Evolutionary conservation across 2,113 vertebrate species (phyloP), one percentile per base, ranked within the genome.

Genomic region (Gambusia holbrooki): DNA sequence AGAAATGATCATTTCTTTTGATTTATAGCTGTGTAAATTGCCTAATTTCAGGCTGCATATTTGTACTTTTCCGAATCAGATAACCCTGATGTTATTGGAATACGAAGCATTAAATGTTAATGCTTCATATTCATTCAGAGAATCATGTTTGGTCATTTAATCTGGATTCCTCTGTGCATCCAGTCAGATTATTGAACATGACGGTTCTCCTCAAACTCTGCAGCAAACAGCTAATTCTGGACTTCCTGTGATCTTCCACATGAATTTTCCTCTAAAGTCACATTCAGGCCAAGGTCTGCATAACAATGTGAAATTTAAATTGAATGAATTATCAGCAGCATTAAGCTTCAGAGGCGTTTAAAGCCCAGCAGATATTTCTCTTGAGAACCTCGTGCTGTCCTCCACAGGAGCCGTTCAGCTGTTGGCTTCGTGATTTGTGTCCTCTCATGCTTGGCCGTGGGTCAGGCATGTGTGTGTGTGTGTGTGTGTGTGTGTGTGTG

Each of bases 351-450:
- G 29, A 61, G 62, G 63, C 58, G 17, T 17, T 69, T 73, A 37
- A 65, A 58, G 64, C 62, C 17, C 19, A 19, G 45, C 45, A 48
- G 45, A 71, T 27, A 58, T 85, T 86, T 82, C 81, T 77, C 81
- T 85, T 29, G 79, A 69, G 77, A 80, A 81, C 27, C 64, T 51
- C 51, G 28, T 84, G 73, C 51, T 76, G 69, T 73, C 35, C 28
- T 75, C 85, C 84, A 84, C 51, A 78, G 45, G 68, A 72, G 25
- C 71, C 66, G 69, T 68, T 81, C 90, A 91, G 91, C 90, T 90
- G 89, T 76, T 90, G 80, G 58, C 1, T 51, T 61, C 45, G 11
- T 84, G 80, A 89, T 84, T 81, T 85, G 85, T 84, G 84, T 74
- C 22, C 75, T 32, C 42, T 67, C 64, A 22, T 48, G 35, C 37